Evolutionary conservation across 2,888 invertebrate genomes (phyloP), one percentile per base, ranked within the genome.

Genomic region (Charanyca ferruginea): DNA sequence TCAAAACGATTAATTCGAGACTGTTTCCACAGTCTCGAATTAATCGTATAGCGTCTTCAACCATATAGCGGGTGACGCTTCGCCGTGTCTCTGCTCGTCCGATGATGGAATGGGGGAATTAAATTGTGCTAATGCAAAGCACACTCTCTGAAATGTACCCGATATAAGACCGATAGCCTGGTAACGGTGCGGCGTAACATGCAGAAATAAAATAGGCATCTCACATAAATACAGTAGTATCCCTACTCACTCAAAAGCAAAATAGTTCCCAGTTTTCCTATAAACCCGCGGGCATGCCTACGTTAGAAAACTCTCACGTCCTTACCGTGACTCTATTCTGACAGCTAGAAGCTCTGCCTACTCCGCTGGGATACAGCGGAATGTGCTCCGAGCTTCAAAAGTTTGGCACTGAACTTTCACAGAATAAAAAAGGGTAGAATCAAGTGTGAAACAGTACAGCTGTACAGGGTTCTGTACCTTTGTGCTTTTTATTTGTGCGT

Each of bases 371-470:
- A 13, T 53, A 44, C 22, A 44, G 9, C 8, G 47, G 44, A 57
- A 69, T 59, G 22, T 64, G 75, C 53, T 54, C 38, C 42, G 18
- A 32, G 60, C 35, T 63, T 25, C 45, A 16, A 74, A 77, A 78
- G 41, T 71, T 77, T 71, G 58, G 42, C 66, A 66, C 59, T 59
- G 63, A 73, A 63, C 51, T 57, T 61, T 67, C 38, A 13, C 20
- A 32, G n/a, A 62, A 41, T 57, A 49, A 64, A 79, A 69, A 66
- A 72, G 42, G 41, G 41, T 48, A 20, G 6, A 2, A 9, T 13
- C 22, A 52, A 45, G 23, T 3, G 23, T 28, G 25, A 28, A 51
- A 32, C 23, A 13, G 22, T 9, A 35, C 2, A 9, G 6, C 25
- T 16, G 0, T 2, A 13, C 18, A 2, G 3, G 73, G 77, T 77